These are phyloP conservation scores for Dexiosoma caninum DNA, from an alignment of 2,888 invertebrate species.

Conservation along the genomic window DNA sequence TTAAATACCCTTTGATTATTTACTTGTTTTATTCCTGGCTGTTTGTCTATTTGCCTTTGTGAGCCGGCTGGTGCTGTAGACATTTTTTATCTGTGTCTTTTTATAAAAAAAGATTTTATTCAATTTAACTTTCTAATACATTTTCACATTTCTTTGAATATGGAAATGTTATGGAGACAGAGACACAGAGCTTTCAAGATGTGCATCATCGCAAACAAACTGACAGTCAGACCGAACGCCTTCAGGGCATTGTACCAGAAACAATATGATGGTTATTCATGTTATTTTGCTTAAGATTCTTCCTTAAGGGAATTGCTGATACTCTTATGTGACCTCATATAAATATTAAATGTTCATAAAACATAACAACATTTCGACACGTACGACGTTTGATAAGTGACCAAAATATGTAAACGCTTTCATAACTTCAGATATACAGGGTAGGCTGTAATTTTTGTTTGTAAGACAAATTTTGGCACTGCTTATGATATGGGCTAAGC, in stretches of 20 bases:
- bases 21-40: too few relatives aligned
- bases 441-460: too few relatives aligned
- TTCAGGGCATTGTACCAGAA: constrained; percentile 21
- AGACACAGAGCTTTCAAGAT: neutral
- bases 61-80: neutral
- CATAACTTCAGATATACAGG: too few relatives aligned
- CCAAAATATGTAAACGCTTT: neutral
- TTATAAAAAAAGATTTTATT: neutral
- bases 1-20: neutral
- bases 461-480: too few relatives aligned
- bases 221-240: constrained; percentile 4
- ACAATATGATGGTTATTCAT: constrained; percentile 19
- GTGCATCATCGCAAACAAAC: neutral
- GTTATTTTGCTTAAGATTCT: constrained; percentile 15
- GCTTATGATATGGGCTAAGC: too few relatives aligned
- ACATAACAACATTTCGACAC: neutral
- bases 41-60: neutral
- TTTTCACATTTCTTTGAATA: neutral
- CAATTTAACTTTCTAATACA: constrained; percentile 11
- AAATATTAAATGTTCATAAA: neutral
- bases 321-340: neutral
- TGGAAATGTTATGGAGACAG: neutral
- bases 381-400: neutral
- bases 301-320: neutral
- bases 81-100: neutral